Evolutionary conservation across 1,140 invertebrate species (phyloP), one percentile per base, ranked within the genome.

Genomic region (Heliconius eleuchia): DNA sequence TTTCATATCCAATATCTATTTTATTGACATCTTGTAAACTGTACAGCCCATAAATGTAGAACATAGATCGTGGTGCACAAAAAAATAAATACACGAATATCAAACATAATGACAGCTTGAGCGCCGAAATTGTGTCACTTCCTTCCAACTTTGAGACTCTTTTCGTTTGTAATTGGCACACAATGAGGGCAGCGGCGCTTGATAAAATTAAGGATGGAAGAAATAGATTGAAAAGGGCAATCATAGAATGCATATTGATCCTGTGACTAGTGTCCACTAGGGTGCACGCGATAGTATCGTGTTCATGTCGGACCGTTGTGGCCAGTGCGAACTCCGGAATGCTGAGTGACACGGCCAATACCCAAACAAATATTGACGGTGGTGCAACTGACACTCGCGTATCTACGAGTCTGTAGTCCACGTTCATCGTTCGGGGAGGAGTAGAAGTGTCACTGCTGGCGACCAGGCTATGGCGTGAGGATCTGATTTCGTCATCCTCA

Each of bases 341-440:
- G 84, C 95, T 95, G 16, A 96, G 80, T 4, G 95, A 96, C 13
- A 92, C 85, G 73, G 95, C 92, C 52, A 95, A 81, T 60, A 95
- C 91, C 95, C 95, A 96, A 57, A 96, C 89, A 77, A 96, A 94
- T 70, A 95, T 84, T 39, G 88, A 88, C 1, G 95, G 95, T 76
- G 94, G 88, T 7, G 94, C 84, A 8, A 95, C 92, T 18, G 93
- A 90, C 46, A 96, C 85, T 81, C 86, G 87, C 7, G 84, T 89
- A 57, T 93, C 89, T 23, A 87, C 82, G 52, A 93, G 85, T 55
- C 91, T 81, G 76, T 95, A 95, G 79, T 95, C 94, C 13, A 95
- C 89, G 76, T 92, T 94, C 85, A 95, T 89, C 6, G 91, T 91
- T 74, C 94, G 88, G 60, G 93, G 94, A 6, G 91, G 91, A 6